A percentile compares a stretch with the other conserved stretches of the same genome.
These are phyloP conservation scores for Vulpes ferrilata DNA, from an alignment of 2,113 vertebrate genomes.

Conservation along the genomic window DNA sequence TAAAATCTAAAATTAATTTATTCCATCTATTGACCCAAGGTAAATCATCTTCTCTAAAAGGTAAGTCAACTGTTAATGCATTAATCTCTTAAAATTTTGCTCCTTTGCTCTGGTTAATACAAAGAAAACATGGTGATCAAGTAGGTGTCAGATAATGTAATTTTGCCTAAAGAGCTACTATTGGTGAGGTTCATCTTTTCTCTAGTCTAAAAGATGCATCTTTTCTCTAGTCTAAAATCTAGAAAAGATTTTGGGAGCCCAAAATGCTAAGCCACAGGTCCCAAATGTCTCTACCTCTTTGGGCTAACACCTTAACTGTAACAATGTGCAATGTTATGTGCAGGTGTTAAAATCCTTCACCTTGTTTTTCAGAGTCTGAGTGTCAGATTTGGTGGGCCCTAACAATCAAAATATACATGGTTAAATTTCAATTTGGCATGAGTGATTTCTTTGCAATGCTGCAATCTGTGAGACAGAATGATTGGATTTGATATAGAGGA, in stretches of 20 bases:
- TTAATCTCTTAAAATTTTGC: background rate
- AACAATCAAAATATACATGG: background rate
- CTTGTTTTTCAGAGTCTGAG: background rate
- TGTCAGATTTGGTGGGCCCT: background rate
- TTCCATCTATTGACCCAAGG: background rate
- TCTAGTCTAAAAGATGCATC: background rate
- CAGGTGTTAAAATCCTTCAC: background rate
- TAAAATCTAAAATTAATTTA: constrained; percentile 42
- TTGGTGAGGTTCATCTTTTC: background rate
- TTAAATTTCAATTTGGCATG: background rate
- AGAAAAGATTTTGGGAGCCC: background rate
- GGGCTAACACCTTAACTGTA: background rate
- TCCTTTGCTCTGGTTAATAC: background rate
- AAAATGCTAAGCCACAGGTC: background rate
- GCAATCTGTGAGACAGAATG: background rate
- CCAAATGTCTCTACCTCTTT: background rate
- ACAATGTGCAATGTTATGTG: background rate
- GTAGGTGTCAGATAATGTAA: background rate
- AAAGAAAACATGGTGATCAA: background rate
- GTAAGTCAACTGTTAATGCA: background rate
- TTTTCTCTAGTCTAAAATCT: background rate
- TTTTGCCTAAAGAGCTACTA: background rate
- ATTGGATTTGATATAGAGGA: background rate
- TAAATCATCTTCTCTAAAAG: background rate
- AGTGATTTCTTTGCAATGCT: background rate